Base-by-base conservation (phyloP, 2,888 invertebrate species). In the Tetranychus piercei region DNA sequence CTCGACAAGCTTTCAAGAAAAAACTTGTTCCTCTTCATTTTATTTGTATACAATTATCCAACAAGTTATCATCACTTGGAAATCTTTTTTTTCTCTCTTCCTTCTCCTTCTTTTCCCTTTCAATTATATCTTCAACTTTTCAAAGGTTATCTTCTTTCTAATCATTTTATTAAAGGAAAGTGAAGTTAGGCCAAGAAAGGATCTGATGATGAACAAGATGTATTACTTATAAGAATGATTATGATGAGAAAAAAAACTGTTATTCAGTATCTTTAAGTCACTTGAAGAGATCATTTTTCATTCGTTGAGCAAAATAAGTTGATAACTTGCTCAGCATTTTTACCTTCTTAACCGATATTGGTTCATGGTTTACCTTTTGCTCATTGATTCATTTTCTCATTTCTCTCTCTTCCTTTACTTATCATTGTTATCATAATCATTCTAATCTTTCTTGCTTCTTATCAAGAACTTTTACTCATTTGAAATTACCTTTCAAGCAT, bases 181-280 rank as follows among this genome's bases (percentile, higher is more conserved):
- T n/a, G n/a, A n/a, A 34, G 34, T 34, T 0, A 34, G 34, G 34
- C 66, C 66, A 66, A 66, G 15, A n/a, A 20, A 66, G 66, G 20
- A 66, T 66, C 66, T 66, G 66, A 66, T 66, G 66, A 66, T 66
- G 66, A 66, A 20, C 66, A 20, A 20, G 15, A 66, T 66, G 66
- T 65, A 65, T 65, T 65, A 4, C 34, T 34, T 3, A n/a, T n/a
- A n/a, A 4, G 34, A 34, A 34, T 34, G 34, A 34, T 34, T 4
- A 34, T 34, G 34, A 34, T 45, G 11, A 7, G 55, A 0, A 55
- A 45, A 55, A 9, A 55, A 55, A 15, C 9, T 55, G 55, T 15
- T 15, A 55, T 15, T 15, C 9, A 55, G 9, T 55, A 55, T 15
- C 15, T 55, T 55, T 55, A 55, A 34, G 34, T 34, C 55, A 55